phyloP scores from a whole-genome alignment of 2,113 vertebrate species.

The Petromus typicus region DNA sequence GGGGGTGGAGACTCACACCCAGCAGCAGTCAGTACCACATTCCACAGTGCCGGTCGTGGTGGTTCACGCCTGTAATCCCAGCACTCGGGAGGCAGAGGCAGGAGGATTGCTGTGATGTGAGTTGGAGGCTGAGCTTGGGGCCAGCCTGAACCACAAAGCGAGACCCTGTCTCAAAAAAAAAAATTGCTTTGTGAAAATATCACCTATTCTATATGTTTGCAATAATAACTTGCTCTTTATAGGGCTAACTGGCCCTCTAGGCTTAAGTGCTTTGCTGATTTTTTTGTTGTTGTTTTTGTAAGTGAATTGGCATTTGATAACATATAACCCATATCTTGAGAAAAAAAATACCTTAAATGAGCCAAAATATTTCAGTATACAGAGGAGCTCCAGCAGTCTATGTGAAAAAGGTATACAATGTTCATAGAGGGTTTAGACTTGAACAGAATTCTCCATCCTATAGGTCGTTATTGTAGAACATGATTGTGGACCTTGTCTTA shows the following conservation, averaged over 20 bases:
- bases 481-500: neutral
- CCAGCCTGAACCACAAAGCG: too few species aligned
- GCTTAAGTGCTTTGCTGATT: neutral
- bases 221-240: neutral
- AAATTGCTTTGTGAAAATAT: slow-evolving; percentile 14
- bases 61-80: too few species aligned
- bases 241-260: neutral
- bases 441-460: neutral
- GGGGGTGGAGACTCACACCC: too few species aligned
- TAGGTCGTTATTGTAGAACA: neutral
- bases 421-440: neutral
- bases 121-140: too few species aligned
- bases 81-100: too few species aligned
- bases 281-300: neutral
- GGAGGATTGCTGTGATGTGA: too few species aligned
- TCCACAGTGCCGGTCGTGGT: too few species aligned
- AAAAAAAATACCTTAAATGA: neutral
- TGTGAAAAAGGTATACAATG: neutral
- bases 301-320: neutral
- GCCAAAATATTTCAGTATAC: neutral
- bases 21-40: too few species aligned
- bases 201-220: neutral
- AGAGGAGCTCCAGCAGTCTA: neutral
- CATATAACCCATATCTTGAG: neutral
- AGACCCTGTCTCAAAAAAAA: too few species aligned